A percentile compares a stretch with the other conserved stretches of the same genome.
phyloP scores from a whole-genome alignment of 2,888 invertebrate species.

The Pilophorus perplexus region DNA sequence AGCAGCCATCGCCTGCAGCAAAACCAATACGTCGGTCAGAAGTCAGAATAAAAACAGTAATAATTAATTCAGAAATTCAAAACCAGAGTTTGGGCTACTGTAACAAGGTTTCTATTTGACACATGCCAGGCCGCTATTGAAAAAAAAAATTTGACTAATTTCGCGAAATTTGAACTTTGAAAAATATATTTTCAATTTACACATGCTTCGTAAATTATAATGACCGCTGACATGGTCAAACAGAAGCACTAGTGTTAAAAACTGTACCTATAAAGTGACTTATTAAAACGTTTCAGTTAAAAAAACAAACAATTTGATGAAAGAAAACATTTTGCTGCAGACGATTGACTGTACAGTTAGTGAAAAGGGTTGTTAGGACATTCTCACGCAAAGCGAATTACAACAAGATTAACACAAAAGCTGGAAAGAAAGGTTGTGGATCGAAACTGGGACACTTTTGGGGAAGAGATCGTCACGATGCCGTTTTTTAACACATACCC shows the following conservation, averaged over 20 bases:
- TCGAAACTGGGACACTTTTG: too few species aligned
- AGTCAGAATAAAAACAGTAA: conserved; percentile 2
- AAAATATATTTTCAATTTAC: background rate
- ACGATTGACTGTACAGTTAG: conserved; percentile 48
- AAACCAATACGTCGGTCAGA: conserved; percentile 43
- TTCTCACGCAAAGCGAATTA: conserved; percentile 40
- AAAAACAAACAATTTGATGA: conserved; percentile 38
- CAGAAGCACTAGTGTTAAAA: conserved; percentile 36
- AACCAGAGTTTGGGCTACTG: conserved; percentile 19
- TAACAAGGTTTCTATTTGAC: conserved; percentile 26
- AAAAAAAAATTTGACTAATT: conserved; percentile 18
- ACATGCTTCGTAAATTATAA: conserved; percentile 21
- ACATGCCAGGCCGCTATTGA: conserved; percentile 26
- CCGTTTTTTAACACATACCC: too few species aligned
- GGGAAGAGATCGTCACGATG: background rate
- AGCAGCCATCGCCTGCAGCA: conserved; percentile 92
- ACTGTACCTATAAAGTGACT: conserved; percentile 28
- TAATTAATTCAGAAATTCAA: conserved; percentile 24
- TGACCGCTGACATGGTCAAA: conserved; percentile 32
- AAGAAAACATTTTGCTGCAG: conserved; percentile 48
- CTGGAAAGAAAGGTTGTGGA: too few species aligned
- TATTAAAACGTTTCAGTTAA: conserved; percentile 36
- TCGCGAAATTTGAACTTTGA: background rate
- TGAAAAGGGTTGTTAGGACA: conserved; percentile 31
- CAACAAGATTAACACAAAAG: conserved; percentile 21